Conservation (phyloP, 2,888 invertebrate genomes). For the Trichacis sp. region DNA sequence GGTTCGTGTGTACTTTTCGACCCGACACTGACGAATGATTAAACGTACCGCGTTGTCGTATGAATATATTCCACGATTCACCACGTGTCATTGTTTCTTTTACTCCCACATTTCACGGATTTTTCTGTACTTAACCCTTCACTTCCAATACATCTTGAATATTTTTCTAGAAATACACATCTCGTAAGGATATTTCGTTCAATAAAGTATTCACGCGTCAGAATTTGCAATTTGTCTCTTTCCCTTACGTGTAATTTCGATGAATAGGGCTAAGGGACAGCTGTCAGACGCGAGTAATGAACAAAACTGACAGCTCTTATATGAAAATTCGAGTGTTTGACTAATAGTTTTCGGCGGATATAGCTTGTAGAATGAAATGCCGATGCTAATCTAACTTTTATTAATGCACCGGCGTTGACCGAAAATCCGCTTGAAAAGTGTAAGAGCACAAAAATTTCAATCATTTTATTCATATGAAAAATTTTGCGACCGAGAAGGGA, state of each 20-base stretch:
- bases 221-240: conserved; percentile 23
- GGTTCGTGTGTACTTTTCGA: conserved; percentile 35
- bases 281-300: conserved; percentile 58
- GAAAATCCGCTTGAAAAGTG: neutral
- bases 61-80: conserved; percentile 40
- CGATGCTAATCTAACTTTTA: conserved; percentile 32
- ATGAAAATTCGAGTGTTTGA: conserved; percentile 62
- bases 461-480: neutral
- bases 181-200: too few species aligned
- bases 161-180: too few species aligned
- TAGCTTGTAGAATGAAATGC: conserved; percentile 31
- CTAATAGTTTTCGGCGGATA: conserved; percentile 50
- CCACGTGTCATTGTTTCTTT: too few species aligned
- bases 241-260: conserved; percentile 17
- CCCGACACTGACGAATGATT: conserved; percentile 35
- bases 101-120: too few species aligned
- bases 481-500: neutral
- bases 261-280: conserved; percentile 38
- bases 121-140: too few species aligned
- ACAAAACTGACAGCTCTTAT: conserved; percentile 60
- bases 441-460: neutral
- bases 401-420: neutral
- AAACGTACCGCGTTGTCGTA: conserved; percentile 19
- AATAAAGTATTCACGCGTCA: conserved; percentile 15
- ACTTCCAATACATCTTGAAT: too few species aligned